Percentiles rank a stretch among this genome's conserved stretches.
phyloP scores from a whole-genome alignment of 2,113 vertebrate genomes.

The Elgaria multicarinata region DNA sequence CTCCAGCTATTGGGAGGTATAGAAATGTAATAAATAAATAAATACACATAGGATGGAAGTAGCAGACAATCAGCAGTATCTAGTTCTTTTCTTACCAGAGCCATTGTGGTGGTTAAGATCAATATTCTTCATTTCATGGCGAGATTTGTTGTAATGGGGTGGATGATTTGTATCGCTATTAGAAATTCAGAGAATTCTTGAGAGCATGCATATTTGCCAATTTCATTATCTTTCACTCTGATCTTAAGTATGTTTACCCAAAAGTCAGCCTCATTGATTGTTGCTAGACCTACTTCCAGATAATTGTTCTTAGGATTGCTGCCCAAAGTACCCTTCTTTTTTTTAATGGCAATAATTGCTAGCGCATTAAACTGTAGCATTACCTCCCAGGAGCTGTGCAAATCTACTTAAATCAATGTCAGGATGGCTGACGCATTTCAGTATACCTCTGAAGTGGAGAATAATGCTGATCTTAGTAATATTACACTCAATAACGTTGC shows the following conservation, averaged over 20 bases:
- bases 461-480: constrained; percentile 23
- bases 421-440: constrained; percentile 9
- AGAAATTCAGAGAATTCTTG: neutral
- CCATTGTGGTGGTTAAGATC: neutral
- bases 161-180: neutral
- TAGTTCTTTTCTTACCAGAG: neutral
- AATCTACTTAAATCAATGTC: constrained; percentile 26
- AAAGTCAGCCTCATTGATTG: neutral
- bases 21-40: neutral
- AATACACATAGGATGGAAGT: neutral
- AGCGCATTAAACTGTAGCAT: constrained; percentile 21
- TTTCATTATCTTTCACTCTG: neutral
- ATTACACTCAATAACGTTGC: constrained; percentile 5
- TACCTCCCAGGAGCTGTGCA: constrained; percentile 3
- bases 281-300: neutral
- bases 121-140: neutral
- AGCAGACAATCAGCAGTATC: neutral
- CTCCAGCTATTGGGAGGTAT: too few species aligned
- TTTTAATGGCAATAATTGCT: constrained; percentile 10
- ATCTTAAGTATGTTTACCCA: neutral
- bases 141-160: neutral
- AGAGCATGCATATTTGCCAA: neutral
- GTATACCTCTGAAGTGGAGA: neutral
- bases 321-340: neutral
- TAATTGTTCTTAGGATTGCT: neutral